Base-by-base conservation (phyloP, 2,888 invertebrate genomes). In the Calameuta pallipes region DNA sequence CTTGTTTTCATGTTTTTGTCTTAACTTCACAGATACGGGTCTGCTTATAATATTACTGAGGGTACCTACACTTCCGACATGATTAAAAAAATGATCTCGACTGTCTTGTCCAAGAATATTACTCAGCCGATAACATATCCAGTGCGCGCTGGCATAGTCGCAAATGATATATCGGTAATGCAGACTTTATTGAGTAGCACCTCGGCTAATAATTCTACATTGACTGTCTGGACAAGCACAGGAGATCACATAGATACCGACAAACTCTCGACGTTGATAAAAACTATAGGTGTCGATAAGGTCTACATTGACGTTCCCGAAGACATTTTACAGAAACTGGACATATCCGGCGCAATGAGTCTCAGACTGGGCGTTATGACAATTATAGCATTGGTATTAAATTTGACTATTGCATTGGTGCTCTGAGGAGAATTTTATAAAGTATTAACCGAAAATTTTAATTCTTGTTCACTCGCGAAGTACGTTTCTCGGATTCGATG, bases 51-150 rank as follows among this genome's bases (percentile, higher is more conserved):
- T 81, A 91, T 92, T 79, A 93, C 85, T 3, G 89, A 93, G 73
- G 95, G 94, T 1, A 92, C 92, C 37, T 97, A 96, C 90, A 94
- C 93, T 6, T 87, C 92, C 3, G 92, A 93, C 0, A 94, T 97
- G 76, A 93, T 96, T n/a, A 92, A 94, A 0, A 92, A 93, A 31
- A 97, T 97, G 97, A 87, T 95, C 3, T 89, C 94, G 4, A 92
- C 92, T 11, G 92, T 96, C 33, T 93, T 91, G 76, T 92, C 92
- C 68, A 92, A 93, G 78, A 92, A 92, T 23, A 91, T 95, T 4
- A 93, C 93, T n/a, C 95, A 95, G 88, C 92, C 94, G 69, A 94
- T 97, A 76, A 97, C 97, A 0, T 97, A 97, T 87, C 96, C 98
- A 0, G 95, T 96, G 4, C 92, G 96, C 76, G 96, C 96, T 1